These are phyloP conservation scores for Rhaphigaster nebulosa DNA, from an alignment of 2,888 invertebrate species.

Conservation along the genomic window DNA sequence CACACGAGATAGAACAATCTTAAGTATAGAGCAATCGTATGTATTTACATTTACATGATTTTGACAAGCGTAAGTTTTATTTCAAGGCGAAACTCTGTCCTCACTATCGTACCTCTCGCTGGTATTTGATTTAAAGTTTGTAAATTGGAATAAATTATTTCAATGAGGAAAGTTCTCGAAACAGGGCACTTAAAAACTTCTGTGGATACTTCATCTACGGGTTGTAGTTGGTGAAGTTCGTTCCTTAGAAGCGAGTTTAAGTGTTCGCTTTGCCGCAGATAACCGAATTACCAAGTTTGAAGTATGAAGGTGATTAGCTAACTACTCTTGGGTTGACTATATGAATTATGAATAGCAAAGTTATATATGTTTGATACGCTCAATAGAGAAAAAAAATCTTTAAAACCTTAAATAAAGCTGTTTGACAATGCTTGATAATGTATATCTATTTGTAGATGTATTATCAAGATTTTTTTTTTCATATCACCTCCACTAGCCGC, in stretches of 20 bases:
- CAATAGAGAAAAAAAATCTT: not conserved
- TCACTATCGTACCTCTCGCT: not conserved
- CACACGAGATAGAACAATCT: too few relatives aligned
- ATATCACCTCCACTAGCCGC: too few relatives aligned
- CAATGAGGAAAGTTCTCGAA: conserved; percentile 8
- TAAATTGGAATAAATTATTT: conserved; percentile 34
- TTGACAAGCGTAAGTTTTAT: not conserved
- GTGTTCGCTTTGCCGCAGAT: conserved; percentile 29
- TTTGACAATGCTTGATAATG: too few relatives aligned
- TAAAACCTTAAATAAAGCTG: too few relatives aligned
- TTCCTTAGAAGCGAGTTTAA: not conserved
- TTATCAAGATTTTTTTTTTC: too few relatives aligned
- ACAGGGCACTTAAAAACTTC: conserved; percentile 24
- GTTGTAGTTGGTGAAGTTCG: not conserved
- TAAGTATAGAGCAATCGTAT: too few relatives aligned
- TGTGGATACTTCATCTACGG: conserved; percentile 12
- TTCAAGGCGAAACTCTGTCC: not conserved
- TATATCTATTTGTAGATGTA: too few relatives aligned
- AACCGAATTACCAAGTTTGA: conserved; percentile 29
- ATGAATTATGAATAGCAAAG: not conserved
- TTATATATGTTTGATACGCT: not conserved
- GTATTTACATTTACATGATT: too few relatives aligned
- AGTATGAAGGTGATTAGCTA: conserved; percentile 24
- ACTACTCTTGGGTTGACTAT: conserved; percentile 5
- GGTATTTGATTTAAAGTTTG: conserved; percentile 19